Evolutionary conservation across 2,888 invertebrate species (phyloP), one percentile per base, ranked within the genome.

Genomic region (Mayetiola destructor): DNA sequence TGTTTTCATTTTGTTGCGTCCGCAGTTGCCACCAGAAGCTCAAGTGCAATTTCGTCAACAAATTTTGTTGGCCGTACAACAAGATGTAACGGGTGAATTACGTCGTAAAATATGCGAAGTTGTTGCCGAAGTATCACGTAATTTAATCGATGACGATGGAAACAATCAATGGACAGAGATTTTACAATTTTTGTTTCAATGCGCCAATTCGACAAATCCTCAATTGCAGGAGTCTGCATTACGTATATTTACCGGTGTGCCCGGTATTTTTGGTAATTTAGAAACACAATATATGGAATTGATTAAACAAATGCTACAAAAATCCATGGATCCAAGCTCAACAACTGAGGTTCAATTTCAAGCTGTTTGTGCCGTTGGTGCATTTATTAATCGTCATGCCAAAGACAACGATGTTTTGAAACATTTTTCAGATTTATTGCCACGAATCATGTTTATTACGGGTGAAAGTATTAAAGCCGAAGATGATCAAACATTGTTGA

Each of bases 151-250:
- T 67, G 95, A 95, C 64, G 92, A 93, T 69, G 93, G 94, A 56
- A 90, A 88, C 68, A 95, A 94, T 74, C 85, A 85, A 63, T 97
- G 96, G 97, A 93, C 92, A 10, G 95, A 96, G 70, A 90, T 97
- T 69, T 77, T 99, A 61, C 84, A 85, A 72, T 96, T 95, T 70
- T 78, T 99, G 67, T 97, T 96, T 73, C 89, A 92, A 69, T 93
- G 93, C 73, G 93, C 93, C 55, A 88, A 82, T 70, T 85, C 91
- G 40, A 80, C 84, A 53, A 82, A 85, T 66, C 77, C 88, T 27
- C 81, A 85, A 61, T 77, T 94, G 59, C 93, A 92, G 73, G 95
- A 96, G 71, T 85, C 90, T 63, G 94, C 95, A 39, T 81, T 99
- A 57, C 82, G 91, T 63, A 91, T 99, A 77, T 94, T 99, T 67